phyloP scores from a whole-genome alignment of 1,140 invertebrate genomes.

The Leguminivora glycinivorella region DNA sequence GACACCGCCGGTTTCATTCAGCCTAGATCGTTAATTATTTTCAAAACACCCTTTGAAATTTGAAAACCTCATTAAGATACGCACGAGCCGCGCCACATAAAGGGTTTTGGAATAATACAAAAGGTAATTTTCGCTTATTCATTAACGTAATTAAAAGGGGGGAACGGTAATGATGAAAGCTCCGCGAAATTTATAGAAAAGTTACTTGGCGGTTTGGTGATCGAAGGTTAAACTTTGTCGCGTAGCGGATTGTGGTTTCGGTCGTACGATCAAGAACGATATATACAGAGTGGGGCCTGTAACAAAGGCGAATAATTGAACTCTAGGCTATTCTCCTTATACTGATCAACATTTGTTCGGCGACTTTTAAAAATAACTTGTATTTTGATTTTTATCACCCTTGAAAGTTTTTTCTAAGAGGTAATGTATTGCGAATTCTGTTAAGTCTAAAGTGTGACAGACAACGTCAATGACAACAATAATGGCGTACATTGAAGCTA shows the following conservation, averaged over 20 bases:
- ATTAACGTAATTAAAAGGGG: constrained; percentile 61
- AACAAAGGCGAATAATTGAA: too few relatives aligned
- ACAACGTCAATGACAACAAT: too few relatives aligned
- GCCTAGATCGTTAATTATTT: constrained; percentile 59
- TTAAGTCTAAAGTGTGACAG: too few relatives aligned
- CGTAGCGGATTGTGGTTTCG: neutral
- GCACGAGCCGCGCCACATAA: constrained; percentile 46
- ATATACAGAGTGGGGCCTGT: too few relatives aligned
- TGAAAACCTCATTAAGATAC: constrained; percentile 65
- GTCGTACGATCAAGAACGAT: neutral
- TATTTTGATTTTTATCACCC: too few relatives aligned
- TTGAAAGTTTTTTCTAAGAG: too few relatives aligned
- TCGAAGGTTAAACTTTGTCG: constrained; percentile 32
- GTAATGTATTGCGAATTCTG: too few relatives aligned
- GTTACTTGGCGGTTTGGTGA: constrained; percentile 39
- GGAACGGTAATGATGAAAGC: constrained; percentile 49
- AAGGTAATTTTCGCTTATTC: constrained; percentile 67
- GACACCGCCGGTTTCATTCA: constrained; percentile 38
- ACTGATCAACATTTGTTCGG: too few relatives aligned
- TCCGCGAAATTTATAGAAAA: constrained; percentile 46
- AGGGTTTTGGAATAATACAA: constrained; percentile 55
- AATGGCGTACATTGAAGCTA: too few relatives aligned
- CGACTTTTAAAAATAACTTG: too few relatives aligned
- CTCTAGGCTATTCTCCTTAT: too few relatives aligned
- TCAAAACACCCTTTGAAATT: constrained; percentile 62